Conservation (phyloP, 2,888 invertebrate genomes). For the Euplexia lucipara region DNA sequence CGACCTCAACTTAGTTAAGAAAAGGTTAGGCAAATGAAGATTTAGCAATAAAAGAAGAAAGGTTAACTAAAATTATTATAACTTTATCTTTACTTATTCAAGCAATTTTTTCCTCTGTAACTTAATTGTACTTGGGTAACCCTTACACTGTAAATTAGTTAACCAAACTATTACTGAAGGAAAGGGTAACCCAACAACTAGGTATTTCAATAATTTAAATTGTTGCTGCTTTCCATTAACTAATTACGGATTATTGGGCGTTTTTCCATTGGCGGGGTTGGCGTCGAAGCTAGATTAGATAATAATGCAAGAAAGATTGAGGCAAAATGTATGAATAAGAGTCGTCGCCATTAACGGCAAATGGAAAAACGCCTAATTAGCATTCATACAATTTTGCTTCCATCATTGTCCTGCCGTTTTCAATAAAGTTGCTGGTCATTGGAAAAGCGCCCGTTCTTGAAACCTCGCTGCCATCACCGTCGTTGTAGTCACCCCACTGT, state of each 20-base stretch:
- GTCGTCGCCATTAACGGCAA: conserved; percentile 8
- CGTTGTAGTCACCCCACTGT: neutral
- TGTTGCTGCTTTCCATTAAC: too few species aligned
- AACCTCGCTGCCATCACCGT: neutral
- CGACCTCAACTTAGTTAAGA: too few species aligned
- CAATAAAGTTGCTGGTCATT: neutral
- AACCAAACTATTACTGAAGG: neutral
- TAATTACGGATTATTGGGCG: too few species aligned
- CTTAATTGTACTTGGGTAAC: neutral
- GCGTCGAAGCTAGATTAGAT: neutral
- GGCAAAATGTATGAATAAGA: conserved; percentile 40
- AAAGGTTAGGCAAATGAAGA: too few species aligned
- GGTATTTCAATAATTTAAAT: neutral
- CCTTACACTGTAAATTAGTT: neutral
- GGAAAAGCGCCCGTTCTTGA: neutral
- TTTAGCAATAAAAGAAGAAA: too few species aligned
- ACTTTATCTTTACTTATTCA: too few species aligned
- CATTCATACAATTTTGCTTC: conserved; percentile 49
- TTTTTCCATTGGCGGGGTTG: conserved; percentile 37
- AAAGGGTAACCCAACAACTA: neutral
- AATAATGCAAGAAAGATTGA: conserved; percentile 8
- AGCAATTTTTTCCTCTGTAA: too few species aligned
- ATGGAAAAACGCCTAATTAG: conserved; percentile 31
- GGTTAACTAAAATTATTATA: too few species aligned
- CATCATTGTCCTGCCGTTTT: conserved; percentile 7